These are phyloP conservation scores for Watersipora subatra DNA, from an alignment of 1,140 invertebrate genomes.

Conservation along the genomic window DNA sequence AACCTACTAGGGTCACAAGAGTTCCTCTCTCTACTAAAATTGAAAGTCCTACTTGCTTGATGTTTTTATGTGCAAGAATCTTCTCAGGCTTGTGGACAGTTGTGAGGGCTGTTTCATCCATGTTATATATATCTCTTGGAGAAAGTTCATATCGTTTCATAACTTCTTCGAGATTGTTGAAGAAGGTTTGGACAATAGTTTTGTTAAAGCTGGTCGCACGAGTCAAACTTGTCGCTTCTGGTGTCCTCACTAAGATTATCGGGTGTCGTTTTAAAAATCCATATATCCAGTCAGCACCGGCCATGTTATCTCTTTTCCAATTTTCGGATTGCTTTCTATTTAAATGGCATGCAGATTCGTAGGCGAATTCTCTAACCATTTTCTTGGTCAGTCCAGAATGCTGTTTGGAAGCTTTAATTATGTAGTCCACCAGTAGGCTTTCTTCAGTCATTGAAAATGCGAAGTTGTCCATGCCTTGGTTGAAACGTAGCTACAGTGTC, in stretches of 20 bases:
- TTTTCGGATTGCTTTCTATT: background rate
- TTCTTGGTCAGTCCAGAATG: background rate
- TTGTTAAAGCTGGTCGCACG: constrained; percentile 38
- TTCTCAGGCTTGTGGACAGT: constrained; percentile 14
- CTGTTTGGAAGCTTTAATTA: background rate
- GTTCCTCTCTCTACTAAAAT: constrained; percentile 12
- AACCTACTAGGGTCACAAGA: constrained; percentile 10
- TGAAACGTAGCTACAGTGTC: background rate
- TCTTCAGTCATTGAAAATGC: background rate
- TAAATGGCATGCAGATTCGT: background rate
- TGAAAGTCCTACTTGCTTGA: constrained; percentile 12
- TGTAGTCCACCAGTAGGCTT: background rate
- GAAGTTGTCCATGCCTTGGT: background rate
- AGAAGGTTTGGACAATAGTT: constrained; percentile 15
- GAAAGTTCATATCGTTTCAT: constrained; percentile 7
- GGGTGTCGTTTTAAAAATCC: constrained; percentile 34
- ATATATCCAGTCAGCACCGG: constrained; percentile 29
- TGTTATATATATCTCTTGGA: constrained; percentile 13
- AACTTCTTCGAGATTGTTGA: constrained; percentile 7
- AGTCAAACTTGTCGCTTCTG: constrained; percentile 35
- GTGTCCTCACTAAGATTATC: constrained; percentile 8
- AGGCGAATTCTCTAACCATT: background rate
- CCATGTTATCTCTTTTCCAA: background rate
- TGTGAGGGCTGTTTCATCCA: constrained; percentile 15
- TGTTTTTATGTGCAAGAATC: constrained; percentile 9